Evolutionary conservation across 2,797 vertebrate species (phyloP), one percentile per base, ranked within the genome.

Genomic region (Amniataba percoides): DNA sequence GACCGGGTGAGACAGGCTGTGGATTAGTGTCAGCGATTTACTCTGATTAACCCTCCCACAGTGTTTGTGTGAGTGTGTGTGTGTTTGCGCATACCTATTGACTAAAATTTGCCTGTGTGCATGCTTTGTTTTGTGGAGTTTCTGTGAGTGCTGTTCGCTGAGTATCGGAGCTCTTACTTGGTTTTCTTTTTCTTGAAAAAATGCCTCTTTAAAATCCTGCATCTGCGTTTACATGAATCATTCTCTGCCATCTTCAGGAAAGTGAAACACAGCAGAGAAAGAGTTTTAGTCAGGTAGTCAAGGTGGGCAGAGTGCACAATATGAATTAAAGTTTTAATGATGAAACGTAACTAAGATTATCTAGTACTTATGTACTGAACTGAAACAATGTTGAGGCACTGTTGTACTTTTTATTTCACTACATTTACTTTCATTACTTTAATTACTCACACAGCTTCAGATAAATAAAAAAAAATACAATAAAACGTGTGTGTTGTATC

Each of bases 1-100:
- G 19, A 55, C 31, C 0, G 46, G 66, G 48, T 46, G 59, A 73
- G 80, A 74, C 27, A 71, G 63, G 80, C 78, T 66, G 18, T 27
- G 73, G 85, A 87, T 91, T 84, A 81, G 84, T 80, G 83, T 90
- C 86, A 91, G 82, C n/a, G 57, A 78, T 88, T 88, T 83, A 87
- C 69, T 77, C 71, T 85, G 81, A 86, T 78, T 83, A 86, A 80
- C 72, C 31, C 80, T 63, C 79, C 67, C 77, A 80, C 27, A 31
- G 53, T 64, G 62, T 57, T 16, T 61, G 31, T 21, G 27, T 27
- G 27, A 2, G 27, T 27, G 27, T 27, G 27, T 2, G 27, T 62
- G 63, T 78, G 65, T 57, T 48, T 64, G 62, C 51, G n/a, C 57
- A 31, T 21, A 13, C 7, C 21, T 55, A 15, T 61, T 43, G 21